Conservation (phyloP, 2,113 vertebrate species). For the Cephalophus harveyi region DNA sequence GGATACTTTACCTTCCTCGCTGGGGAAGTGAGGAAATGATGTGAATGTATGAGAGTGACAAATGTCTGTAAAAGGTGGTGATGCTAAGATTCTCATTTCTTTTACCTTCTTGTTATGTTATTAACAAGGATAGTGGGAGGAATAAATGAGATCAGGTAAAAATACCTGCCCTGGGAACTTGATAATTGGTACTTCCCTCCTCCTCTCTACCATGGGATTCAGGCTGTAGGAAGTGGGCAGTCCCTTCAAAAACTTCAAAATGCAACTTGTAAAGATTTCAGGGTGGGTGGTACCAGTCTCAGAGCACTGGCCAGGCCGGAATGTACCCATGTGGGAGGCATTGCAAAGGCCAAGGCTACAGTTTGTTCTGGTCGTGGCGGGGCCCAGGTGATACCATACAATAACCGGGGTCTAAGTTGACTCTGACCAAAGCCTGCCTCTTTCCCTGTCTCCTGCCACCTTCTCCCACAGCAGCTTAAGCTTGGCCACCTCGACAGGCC, state of each 20-base stretch:
- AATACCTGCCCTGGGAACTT: neutral
- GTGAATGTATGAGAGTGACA: neutral
- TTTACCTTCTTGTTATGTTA: neutral
- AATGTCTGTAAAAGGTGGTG: neutral
- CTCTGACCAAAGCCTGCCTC: neutral
- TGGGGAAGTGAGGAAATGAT: neutral
- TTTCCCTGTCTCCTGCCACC: neutral
- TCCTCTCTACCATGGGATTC: neutral
- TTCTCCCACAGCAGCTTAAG: neutral
- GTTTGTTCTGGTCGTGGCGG: neutral
- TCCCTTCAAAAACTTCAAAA: neutral
- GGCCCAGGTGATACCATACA: neutral
- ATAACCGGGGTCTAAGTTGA: neutral
- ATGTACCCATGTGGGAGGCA: constrained; percentile 44
- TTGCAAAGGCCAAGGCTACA: neutral
- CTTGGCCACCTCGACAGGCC: neutral
- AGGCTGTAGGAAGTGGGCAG: neutral
- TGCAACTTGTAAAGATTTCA: neutral
- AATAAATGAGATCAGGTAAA: neutral
- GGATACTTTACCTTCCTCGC: neutral
- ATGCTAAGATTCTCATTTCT: neutral
- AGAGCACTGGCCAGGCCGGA: neutral
- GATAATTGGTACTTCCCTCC: neutral
- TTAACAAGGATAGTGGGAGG: neutral
- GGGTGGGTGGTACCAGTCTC: neutral